Conservation (phyloP, 2,113 vertebrate species). For the Petrocephalus zakoni region DNA sequence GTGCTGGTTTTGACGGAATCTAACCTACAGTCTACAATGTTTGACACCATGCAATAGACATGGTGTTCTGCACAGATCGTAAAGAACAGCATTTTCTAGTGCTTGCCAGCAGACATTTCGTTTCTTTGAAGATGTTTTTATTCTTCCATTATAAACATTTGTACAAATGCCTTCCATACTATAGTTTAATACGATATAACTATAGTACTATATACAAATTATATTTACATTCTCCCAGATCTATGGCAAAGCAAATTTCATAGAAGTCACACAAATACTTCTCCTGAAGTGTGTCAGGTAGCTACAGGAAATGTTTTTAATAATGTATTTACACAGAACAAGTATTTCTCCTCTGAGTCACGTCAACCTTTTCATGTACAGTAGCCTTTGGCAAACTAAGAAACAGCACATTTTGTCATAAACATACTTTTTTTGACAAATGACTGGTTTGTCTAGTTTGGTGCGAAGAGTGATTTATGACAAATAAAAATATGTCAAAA, state of each 20-base stretch:
- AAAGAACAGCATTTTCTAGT: not conserved
- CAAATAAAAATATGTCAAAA: not conserved
- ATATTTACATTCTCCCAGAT: not conserved
- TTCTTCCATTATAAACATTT: not conserved
- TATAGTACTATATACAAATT: not conserved
- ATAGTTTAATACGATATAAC: not conserved
- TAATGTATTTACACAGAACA: not conserved
- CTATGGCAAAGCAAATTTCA: not conserved
- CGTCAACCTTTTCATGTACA: not conserved
- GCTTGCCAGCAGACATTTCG: not conserved
- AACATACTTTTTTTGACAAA: not conserved
- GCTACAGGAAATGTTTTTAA: not conserved
- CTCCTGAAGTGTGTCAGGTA: not conserved
- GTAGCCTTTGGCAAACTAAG: not conserved
- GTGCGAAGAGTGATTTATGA: not conserved
- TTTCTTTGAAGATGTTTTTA: not conserved
- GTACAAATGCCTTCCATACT: not conserved
- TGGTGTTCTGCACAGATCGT: not conserved
- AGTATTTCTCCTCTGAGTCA: not conserved
- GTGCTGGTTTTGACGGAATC: not conserved
- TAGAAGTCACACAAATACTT: not conserved
- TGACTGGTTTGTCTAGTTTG: not conserved
- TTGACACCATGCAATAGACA: not conserved
- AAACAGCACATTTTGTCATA: not conserved
- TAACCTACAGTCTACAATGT: not conserved